Conservation (phyloP, 2,797 vertebrate species). For the Podargus strigoides region DNA sequence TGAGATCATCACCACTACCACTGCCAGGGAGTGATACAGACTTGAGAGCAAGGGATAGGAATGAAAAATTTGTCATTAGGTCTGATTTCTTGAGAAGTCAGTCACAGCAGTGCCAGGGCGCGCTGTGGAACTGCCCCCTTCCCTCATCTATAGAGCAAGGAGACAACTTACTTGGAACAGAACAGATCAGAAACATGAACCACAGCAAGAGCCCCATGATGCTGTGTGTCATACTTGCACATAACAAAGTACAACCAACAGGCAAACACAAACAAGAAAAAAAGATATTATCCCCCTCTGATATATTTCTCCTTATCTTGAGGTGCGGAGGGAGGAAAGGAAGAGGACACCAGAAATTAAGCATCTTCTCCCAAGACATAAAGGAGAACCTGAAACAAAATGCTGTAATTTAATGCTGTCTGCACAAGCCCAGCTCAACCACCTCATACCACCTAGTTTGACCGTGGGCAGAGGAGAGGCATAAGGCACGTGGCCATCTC, state of each 20-base stretch:
- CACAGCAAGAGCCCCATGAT: background rate
- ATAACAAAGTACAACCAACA: background rate
- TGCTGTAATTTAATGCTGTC: background rate
- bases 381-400: background rate
- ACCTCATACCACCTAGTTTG: background rate
- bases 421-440: background rate
- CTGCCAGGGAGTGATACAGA: background rate
- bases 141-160: background rate
- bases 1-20: fast-evolving
- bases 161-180: background rate
- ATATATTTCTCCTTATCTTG: background rate
- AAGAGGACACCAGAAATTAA: background rate
- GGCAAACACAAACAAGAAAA: background rate
- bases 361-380: background rate
- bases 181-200: background rate
- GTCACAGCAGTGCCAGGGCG: background rate
- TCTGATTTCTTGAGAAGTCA: background rate
- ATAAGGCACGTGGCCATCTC: background rate
- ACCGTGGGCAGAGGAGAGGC: background rate
- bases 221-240: background rate
- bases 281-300: background rate
- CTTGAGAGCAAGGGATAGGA: background rate
- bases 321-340: background rate
- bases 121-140: background rate
- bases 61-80: background rate